Evolutionary conservation across 2,797 vertebrate species (phyloP).

Genomic region (Gephyroberyx darwinii): DNA sequence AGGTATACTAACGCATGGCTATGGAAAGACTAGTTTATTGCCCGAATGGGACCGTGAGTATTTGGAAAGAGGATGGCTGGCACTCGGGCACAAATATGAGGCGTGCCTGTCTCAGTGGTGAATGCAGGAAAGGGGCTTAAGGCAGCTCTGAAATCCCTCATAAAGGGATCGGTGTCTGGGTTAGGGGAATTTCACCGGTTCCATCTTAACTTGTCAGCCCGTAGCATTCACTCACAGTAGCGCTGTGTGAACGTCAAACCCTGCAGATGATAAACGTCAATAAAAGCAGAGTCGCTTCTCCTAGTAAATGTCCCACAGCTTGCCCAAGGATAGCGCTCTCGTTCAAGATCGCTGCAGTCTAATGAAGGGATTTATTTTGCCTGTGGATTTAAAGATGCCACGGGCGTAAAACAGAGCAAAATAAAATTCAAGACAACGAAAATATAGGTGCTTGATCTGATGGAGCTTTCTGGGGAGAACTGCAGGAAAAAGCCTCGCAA

Average conservation of each 20-base stretch:
- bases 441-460: neutral
- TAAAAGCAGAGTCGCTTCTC: constrained; percentile 29
- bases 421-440: constrained; percentile 1
- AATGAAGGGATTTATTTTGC: constrained; percentile 13
- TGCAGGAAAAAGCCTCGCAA: neutral
- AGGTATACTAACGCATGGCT: constrained; percentile 13
- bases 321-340: neutral
- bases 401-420: constrained; percentile 15
- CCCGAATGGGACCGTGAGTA: constrained; percentile 41
- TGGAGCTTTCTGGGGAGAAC: neutral
- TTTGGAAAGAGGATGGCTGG: constrained; percentile 42
- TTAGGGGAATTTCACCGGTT: constrained; percentile 22
- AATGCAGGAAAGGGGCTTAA: constrained; percentile 47
- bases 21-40: constrained; percentile 20
- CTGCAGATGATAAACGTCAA: constrained; percentile 32
- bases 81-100: constrained; percentile 20
- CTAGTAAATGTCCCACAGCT: constrained; percentile 15
- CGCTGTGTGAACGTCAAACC: constrained; percentile 14
- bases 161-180: constrained; percentile 39
- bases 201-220: constrained; percentile 36
- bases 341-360: neutral
- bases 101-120: constrained; percentile 31
- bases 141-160: constrained; percentile 38
- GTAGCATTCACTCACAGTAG: neutral
- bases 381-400: constrained; percentile 2